Conservation (phyloP, 37 sponge, comb jelly and placozoan species). For the Agelas oroides region DNA sequence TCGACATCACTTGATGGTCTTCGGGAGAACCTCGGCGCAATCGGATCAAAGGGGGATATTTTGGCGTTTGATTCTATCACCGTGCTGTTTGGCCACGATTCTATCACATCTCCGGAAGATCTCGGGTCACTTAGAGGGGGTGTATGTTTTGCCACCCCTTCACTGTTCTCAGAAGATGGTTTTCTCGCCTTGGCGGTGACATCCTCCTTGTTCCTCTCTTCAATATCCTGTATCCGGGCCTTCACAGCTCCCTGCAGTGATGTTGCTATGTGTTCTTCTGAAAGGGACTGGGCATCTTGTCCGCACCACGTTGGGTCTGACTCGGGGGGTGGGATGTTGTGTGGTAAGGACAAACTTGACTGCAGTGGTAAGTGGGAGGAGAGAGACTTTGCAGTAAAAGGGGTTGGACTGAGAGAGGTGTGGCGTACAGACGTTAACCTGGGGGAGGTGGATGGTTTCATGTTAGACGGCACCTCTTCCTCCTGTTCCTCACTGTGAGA, state of each 20-base stretch:
- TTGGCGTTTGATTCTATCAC: no score
- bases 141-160: background rate
- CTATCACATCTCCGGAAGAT: background rate
- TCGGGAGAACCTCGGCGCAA: background rate
- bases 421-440: background rate
- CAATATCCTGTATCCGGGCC: conserved; percentile 39
- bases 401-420: conserved; percentile 43
- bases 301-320: background rate
- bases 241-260: conserved; percentile 38
- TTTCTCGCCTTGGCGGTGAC: background rate
- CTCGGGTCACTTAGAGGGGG: background rate
- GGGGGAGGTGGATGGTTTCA: background rate
- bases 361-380: background rate
- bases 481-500: background rate
- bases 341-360: background rate
- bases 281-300: background rate
- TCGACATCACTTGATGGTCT: background rate
- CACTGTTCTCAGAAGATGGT: background rate
- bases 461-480: background rate
- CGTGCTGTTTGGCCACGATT: background rate
- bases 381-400: background rate
- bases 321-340: background rate
- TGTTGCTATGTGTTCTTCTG: background rate
- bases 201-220: conserved; percentile 28
- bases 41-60: no score